phyloP scores from a whole-genome alignment of 2,113 vertebrate species.

The Sorex araneus region DNA sequence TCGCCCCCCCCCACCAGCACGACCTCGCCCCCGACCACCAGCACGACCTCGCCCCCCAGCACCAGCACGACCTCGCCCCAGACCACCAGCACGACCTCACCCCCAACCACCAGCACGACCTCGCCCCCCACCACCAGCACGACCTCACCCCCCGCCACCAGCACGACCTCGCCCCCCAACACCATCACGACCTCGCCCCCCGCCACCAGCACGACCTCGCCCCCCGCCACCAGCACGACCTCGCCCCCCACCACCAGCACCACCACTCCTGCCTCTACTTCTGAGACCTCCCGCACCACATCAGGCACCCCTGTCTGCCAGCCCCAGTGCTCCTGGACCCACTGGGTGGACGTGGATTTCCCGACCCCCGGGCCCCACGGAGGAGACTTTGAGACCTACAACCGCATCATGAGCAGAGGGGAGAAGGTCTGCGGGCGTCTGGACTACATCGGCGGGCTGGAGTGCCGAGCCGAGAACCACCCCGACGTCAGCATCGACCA shows the following conservation, averaged over 20 bases:
- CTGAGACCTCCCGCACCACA: no score
- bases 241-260: neutral
- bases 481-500: neutral
- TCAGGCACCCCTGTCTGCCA: neutral
- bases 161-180: neutral
- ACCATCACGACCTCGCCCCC: neutral
- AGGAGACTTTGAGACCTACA: conserved; percentile 86
- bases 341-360: conserved; percentile 84
- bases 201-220: neutral
- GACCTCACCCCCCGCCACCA: neutral
- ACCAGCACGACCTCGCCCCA: neutral
- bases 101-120: neutral
- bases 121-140: neutral
- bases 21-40: neutral
- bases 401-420: conserved; percentile 79
- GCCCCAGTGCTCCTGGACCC: conserved; percentile 79
- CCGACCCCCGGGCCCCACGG: conserved; percentile 60
- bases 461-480: conserved; percentile 81
- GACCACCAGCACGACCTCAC: neutral
- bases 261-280: neutral
- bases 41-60: neutral
- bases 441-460: conserved; percentile 51
- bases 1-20: neutral
- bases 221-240: rapidly evolving
- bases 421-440: conserved; percentile 74